These are phyloP conservation scores for Aphrocallistes beatrix DNA, from an alignment of 37 sponge, comb jelly and placozoan genomes.

Conservation along the genomic window DNA sequence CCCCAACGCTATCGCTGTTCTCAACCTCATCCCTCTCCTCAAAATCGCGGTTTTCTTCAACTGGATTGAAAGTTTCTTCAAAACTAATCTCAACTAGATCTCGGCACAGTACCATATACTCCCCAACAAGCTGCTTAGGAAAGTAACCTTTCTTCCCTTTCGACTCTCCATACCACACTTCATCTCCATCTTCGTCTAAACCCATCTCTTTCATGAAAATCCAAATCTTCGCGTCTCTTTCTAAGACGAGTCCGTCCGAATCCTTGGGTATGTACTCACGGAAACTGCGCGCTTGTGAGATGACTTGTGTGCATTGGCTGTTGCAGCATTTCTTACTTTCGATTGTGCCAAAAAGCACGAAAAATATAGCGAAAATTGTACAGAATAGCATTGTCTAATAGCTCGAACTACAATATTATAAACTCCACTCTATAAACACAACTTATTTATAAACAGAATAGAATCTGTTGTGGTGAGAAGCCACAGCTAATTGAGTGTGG, in stretches of 20 bases:
- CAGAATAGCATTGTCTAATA: too few species aligned
- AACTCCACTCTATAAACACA: too few species aligned
- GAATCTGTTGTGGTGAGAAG: too few species aligned
- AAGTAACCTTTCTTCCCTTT: background rate
- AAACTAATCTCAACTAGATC: background rate
- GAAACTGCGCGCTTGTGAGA: background rate
- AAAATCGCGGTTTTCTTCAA: background rate
- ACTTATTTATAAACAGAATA: too few species aligned
- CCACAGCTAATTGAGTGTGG: too few species aligned
- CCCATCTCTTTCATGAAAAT: conserved; percentile 13
- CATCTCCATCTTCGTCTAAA: background rate
- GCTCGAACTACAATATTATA: too few species aligned
- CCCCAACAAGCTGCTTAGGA: background rate
- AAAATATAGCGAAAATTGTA: background rate
- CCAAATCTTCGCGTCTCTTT: background rate
- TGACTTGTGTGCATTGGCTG: background rate
- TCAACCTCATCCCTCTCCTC: background rate
- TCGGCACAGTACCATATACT: background rate
- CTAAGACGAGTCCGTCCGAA: background rate
- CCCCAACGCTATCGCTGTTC: background rate
- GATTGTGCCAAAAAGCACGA: background rate
- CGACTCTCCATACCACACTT: conserved; percentile 9
- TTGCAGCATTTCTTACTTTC: background rate
- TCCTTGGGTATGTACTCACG: background rate
- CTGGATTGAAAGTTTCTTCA: background rate